A percentile compares a stretch with the other conserved stretches of the same genome.
phyloP scores from a whole-genome alignment of 2,888 invertebrate species.

The Stenichneumon culpator region DNA sequence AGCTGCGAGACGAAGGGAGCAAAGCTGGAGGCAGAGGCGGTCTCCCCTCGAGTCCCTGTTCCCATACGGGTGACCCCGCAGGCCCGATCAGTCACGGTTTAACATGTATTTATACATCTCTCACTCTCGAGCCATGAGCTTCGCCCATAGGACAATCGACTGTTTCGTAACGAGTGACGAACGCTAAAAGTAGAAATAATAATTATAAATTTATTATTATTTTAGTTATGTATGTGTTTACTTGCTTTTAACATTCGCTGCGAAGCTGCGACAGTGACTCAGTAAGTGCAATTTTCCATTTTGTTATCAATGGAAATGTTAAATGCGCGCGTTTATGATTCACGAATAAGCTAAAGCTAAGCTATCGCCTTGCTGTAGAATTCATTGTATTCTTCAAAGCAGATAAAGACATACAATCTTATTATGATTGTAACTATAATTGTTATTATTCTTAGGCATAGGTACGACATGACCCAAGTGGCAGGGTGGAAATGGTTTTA shows the following conservation, averaged over 20 bases:
- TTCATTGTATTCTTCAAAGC: too few species aligned
- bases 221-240: too few species aligned
- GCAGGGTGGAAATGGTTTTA: neutral
- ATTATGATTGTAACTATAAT: slow-evolving; percentile 13
- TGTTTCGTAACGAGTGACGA: too few species aligned
- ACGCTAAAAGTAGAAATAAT: neutral
- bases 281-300: too few species aligned
- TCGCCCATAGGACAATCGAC: neutral
- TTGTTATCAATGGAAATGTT: too few species aligned
- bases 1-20: slow-evolving; percentile 15
- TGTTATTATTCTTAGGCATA: too few species aligned
- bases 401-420: too few species aligned
- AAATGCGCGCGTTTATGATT: too few species aligned
- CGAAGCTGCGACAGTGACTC: too few species aligned
- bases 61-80: slow-evolving; percentile 52
- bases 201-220: too few species aligned
- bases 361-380: too few species aligned
- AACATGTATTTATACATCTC: slow-evolving; percentile 40
- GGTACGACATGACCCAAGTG: neutral
- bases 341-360: too few species aligned
- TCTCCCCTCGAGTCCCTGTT: slow-evolving; percentile 58
- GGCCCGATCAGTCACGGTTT: slow-evolving; percentile 64
- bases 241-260: neutral
- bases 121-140: slow-evolving; percentile 9
- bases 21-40: slow-evolving; percentile 43